Base-by-base conservation (phyloP, 2,888 invertebrate genomes). In the Drosophila nr. perissopoda region DNA sequence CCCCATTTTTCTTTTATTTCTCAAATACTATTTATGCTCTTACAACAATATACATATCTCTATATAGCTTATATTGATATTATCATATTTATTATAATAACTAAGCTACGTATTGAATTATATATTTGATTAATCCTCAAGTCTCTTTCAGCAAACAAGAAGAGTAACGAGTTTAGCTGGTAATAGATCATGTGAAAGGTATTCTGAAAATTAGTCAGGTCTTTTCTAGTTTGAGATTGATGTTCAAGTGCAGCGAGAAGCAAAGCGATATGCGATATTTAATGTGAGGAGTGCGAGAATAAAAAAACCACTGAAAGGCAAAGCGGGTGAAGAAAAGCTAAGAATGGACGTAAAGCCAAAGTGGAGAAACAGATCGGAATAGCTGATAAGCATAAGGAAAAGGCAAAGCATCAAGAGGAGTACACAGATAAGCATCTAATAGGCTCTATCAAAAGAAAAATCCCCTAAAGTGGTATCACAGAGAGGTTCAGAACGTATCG, bases 141-240 rank as follows among this genome's bases (percentile, higher is more conserved):
- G 75, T 79, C 56, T 82, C 53, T 85, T 84, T 89, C 84, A 84
- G 84, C 76, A 4, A 68, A 45, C 33, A 34, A 62, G 51, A 16
- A 38, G 16, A 34, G 33, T 29, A 0, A 16, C 49, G 42, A 51
- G 48, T 34, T 27, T 38, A 45, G 25, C 16, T 25, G 45, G 25
- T 34, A 7, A 0, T 21, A 60, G 60, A 36, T 31, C n/a, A 40
- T 16, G 1, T 42, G 16, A 42, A 34, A 25, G 8, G 45, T 25
- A 2, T 27, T 56, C n/a, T 29, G 21, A 25, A 63, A n/a, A 21
- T 51, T 33, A 40, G 25, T 16, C 1, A 31, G 63, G 13, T 21
- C 1, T 27, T 27, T 31, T 31, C 31, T 16, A 34, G 68, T 16
- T 5, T 7, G 1, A 45, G 7, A 2, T 18, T 2, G 18, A 64